Base-by-base conservation (phyloP, 2,797 vertebrate species). In the Tokudaia muenninki region DNA sequence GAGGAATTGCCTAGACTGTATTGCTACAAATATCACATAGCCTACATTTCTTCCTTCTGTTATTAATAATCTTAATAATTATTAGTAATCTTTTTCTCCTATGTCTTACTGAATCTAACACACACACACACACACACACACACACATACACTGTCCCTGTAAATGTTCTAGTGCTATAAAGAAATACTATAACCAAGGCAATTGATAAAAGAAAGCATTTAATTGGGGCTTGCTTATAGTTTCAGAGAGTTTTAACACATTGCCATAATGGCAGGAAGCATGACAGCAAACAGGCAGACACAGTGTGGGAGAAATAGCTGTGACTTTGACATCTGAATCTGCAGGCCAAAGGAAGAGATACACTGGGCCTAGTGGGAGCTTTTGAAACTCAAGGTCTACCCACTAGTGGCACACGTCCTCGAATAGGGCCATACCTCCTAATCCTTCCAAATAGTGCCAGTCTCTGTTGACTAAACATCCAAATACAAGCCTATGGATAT, bases 1-100 rank as follows among this genome's bases (percentile, higher is more conserved):
- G 50, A 91, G 11, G 57, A 91, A 3, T 63, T 87, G 82, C 70
- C 55, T 87, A 2, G 86, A 70, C 70, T 59, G 26, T 70, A 37
- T 47, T 94, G 16, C 87, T 90, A 41, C 82, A 96, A 52, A 82
- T 83, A 55, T 74, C 55, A 67, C 52, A 65, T 74, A 65, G 26
- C 90, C 59, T 50, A 22, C 77, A 55, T 34, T 57, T 50, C 55
- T 95, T 93, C 31, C 52, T 37, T 70, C 2, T 77, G 29, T 50
- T 79, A 21, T 75, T 87, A 41, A 41, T 41, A 41, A 41, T 41
- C 41, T 41, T 41, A 41, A 41, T 41, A 41, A 41, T 47, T 81
- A 57, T 50, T 63, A 44, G 21, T 70, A 65, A 80, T 79, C 78
- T 93, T 84, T 89, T 79, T 92, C 31, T 79, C 70, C 31, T 79